Evolutionary conservation across 2,113 vertebrate species (phyloP).

Genomic region (Paramormyrops kingsleyae): DNA sequence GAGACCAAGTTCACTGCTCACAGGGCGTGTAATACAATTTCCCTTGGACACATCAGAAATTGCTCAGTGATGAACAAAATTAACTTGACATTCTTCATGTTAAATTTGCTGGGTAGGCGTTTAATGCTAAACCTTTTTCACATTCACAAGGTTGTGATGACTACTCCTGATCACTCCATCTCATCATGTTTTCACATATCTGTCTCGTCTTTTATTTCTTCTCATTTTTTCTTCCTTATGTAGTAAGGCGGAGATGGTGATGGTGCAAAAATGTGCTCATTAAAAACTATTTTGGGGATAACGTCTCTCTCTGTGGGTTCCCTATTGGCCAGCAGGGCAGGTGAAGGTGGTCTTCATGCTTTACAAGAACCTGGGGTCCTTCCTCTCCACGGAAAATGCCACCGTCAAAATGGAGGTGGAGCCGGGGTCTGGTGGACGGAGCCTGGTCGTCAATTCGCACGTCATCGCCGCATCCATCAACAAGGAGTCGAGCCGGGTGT

Average conservation of each 20-base stretch:
- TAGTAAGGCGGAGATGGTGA: not conserved
- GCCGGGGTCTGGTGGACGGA: slow-evolving; percentile 44
- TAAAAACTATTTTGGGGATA: slow-evolving; percentile 50
- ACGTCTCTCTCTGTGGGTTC: slow-evolving; percentile 54
- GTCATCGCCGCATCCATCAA: slow-evolving; percentile 88
- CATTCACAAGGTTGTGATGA: not conserved
- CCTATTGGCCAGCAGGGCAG: slow-evolving; percentile 62
- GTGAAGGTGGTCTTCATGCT: slow-evolving; percentile 88
- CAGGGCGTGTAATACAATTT: not conserved
- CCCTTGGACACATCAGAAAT: not conserved
- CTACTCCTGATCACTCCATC: not conserved
- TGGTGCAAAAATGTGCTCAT: not conserved
- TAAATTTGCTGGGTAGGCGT: not conserved
- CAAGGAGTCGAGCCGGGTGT: slow-evolving; percentile 86
- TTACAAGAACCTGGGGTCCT: slow-evolving; percentile 85
- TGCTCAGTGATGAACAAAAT: not conserved
- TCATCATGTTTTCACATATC: not conserved
- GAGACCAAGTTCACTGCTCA: not conserved
- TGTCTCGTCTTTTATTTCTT: slow-evolving; percentile 32
- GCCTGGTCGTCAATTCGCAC: slow-evolving; percentile 80
- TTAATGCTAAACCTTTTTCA: not conserved
- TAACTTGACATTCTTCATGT: not conserved
- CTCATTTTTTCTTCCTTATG: not conserved
- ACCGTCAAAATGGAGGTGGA: slow-evolving; percentile 78
- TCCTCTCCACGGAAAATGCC: slow-evolving; percentile 85